Evolutionary conservation across 2,888 invertebrate species (phyloP).

Genomic region (Nesidiocoris tenuis): DNA sequence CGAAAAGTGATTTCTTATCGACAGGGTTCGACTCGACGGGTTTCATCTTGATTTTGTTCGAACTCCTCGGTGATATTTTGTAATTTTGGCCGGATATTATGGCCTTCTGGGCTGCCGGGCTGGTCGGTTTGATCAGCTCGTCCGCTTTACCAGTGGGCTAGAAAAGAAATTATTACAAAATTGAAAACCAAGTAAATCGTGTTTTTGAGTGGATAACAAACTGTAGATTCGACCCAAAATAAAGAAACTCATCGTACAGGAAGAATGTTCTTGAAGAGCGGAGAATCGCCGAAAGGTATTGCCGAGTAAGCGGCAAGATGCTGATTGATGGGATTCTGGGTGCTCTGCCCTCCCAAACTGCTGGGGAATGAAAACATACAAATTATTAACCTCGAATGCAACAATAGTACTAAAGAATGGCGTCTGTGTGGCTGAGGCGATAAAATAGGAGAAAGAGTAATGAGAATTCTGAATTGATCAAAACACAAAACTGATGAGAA

Average conservation of each 20-base stretch:
- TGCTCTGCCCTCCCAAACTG: slow-evolving; percentile 28
- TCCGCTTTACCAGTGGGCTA: slow-evolving; percentile 62
- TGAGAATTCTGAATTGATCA: no score
- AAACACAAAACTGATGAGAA: no score
- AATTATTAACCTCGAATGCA: no score
- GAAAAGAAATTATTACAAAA: slow-evolving; percentile 47
- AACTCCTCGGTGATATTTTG: slow-evolving; percentile 61
- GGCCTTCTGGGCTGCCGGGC: slow-evolving; percentile 69
- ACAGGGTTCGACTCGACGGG: slow-evolving; percentile 55
- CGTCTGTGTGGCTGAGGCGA: no score
- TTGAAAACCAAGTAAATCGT: slow-evolving; percentile 22
- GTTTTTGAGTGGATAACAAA: slow-evolving; percentile 1
- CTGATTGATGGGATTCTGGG: slow-evolving; percentile 59
- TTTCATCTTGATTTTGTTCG: slow-evolving; percentile 62
- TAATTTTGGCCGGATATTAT: slow-evolving; percentile 62
- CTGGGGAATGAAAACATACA: no score
- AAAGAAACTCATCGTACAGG: slow-evolving; percentile 53
- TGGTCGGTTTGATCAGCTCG: slow-evolving; percentile 69
- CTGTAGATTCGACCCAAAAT: background rate
- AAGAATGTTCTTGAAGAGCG: slow-evolving; percentile 73
- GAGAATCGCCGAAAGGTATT: slow-evolving; percentile 84
- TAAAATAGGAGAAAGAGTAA: no score
- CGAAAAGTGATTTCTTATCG: slow-evolving; percentile 74
- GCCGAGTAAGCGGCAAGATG: slow-evolving; percentile 74
- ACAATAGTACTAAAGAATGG: no score